Evolutionary conservation across 37 sponge, comb jelly and placozoan genomes (phyloP), one percentile per base, ranked within the genome.

Genomic region (Ianthella basta): DNA sequence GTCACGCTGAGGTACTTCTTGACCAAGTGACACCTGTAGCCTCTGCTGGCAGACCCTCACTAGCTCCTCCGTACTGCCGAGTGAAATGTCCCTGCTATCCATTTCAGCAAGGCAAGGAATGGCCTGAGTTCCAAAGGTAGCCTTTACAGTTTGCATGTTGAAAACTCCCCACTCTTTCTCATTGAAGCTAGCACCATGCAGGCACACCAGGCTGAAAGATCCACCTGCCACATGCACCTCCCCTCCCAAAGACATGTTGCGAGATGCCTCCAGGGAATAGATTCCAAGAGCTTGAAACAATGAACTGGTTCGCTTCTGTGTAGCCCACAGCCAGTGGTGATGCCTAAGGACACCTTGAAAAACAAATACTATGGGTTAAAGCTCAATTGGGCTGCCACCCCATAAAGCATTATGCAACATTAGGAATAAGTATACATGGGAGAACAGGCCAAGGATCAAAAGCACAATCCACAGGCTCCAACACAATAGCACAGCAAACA

Each of bases 241-340:
- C 21, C 94, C 97, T 38, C 88, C 94, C 0, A 96, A 70, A 24
- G 87, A 89, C 23, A 95, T 85, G 13, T 74, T 50, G 21, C 78
- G 73, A 61, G 72, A 35, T 5, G 55, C 63, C 14, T 37, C 65
- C 13, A 86, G 64, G 1, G 64, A 15, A 39, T 83, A 67, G 5
- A 91, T 81, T 6, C 95, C 95, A 14, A 95, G 80, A 24, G 87
- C 74, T 44, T 66, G 41, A 84, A 95, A 80, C 41, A 95, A 61
- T 35, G 80, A 70, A 25, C 86, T 53, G 32, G 81, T 87, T 5
- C 90, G 87, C n/a, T 82, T 84, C 53, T 84, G 56, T 34, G 88
- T 80, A 14, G 91, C 94, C 94, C 94, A 94, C 32, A 91, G 83
- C 94, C 94, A 94, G 85, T 92, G 92, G 61, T 92, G 86, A 24